These are phyloP conservation scores for Dolichoris vasculosae DNA, from an alignment of 1,140 invertebrate species.

Conservation along the genomic window DNA sequence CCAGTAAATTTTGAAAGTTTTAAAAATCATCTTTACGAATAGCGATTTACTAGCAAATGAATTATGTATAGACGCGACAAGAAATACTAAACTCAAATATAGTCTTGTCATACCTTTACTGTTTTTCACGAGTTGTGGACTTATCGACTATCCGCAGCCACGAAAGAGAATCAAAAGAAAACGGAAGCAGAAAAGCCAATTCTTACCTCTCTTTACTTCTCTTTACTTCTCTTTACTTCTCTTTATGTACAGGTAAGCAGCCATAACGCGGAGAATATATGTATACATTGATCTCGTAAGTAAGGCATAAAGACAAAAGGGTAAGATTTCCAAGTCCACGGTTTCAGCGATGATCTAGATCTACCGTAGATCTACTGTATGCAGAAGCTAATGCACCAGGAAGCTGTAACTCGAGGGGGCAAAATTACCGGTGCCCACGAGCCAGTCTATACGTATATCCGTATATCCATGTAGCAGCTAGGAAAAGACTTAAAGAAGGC, in stretches of 20 bases:
- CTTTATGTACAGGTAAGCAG: not conserved
- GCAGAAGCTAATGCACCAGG: conserved; percentile 67
- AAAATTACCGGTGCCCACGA: conserved; percentile 67
- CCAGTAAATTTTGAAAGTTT: not conserved
- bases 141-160: not conserved
- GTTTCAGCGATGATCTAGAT: conserved; percentile 43
- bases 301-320: conserved; percentile 38
- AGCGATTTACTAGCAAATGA: conserved; percentile 24
- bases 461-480: not conserved
- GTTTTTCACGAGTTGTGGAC: not conserved
- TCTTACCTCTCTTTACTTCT: not conserved
- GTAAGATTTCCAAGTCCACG: not conserved
- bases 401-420: conserved; percentile 62
- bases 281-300: conserved; percentile 19
- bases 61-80: conserved; percentile 17
- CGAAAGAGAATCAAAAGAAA: not conserved
- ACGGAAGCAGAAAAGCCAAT: conserved; percentile 39
- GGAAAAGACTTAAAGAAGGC: conserved; percentile 61
- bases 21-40: not conserved
- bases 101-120: conserved; percentile 19
- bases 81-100: conserved; percentile 1
- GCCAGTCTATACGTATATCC: no score
- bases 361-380: conserved; percentile 65
- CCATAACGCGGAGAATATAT: not conserved
- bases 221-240: no score